Conservation (phyloP, 2,797 vertebrate species). For the Eulemur mongoz region DNA sequence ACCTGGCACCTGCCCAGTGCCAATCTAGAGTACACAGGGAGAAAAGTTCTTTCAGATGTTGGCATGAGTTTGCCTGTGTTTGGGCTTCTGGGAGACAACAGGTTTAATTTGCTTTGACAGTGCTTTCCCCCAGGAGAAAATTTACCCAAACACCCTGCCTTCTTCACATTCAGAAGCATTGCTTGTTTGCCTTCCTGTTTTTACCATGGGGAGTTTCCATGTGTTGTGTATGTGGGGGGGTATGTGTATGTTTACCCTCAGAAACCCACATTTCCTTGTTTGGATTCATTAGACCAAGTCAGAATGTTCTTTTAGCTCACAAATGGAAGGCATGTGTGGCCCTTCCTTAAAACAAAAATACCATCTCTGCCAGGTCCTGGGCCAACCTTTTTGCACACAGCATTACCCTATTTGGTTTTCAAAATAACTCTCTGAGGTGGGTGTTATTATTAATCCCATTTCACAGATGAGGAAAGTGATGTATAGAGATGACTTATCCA, state of each 20-base stretch:
- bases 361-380: background rate
- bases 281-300: constrained; percentile 41
- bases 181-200: constrained; percentile 48
- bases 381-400: background rate
- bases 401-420: background rate
- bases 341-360: constrained; percentile 27
- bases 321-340: constrained; percentile 25
- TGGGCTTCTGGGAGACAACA: constrained; percentile 33
- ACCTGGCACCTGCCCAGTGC: constrained; percentile 71
- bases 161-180: background rate
- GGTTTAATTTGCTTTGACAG: constrained; percentile 63
- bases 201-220: constrained; percentile 14
- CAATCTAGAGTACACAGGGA: constrained; percentile 59
- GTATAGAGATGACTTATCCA: background rate
- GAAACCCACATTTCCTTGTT: constrained; percentile 3
- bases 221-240: background rate
- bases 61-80: constrained; percentile 29
- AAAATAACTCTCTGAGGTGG: background rate
- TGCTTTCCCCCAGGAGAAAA: constrained; percentile 25
- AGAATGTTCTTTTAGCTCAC: constrained; percentile 2
- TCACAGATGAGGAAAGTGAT: background rate
- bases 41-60: constrained; percentile 49
- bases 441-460: background rate
- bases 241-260: background rate
- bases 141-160: constrained; percentile 7